Percentiles rank a stretch among this genome's conserved stretches.
Evolutionary conservation across 2,113 vertebrate genomes (phyloP).

Genomic region (Mormoops blainvillei): DNA sequence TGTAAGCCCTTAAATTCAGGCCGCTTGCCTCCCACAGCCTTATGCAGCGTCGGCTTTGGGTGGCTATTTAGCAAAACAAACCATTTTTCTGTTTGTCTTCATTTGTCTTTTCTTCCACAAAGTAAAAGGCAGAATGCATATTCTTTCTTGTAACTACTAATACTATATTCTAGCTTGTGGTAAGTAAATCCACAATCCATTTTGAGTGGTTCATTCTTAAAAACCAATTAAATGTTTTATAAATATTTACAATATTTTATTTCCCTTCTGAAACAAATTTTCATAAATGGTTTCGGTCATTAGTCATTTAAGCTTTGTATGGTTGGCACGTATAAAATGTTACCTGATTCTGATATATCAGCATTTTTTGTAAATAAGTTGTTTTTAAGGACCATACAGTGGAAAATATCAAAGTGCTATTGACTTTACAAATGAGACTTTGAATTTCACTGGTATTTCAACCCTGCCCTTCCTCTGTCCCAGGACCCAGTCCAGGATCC

Average conservation of each 20-base stretch:
- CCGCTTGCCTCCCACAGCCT: background rate
- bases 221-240: background rate
- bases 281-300: background rate
- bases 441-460: background rate
- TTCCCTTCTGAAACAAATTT: background rate
- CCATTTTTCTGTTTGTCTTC: background rate
- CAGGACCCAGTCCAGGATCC: too few species aligned
- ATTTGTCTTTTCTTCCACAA: background rate
- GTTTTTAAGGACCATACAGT: background rate
- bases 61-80: background rate
- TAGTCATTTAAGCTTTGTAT: background rate
- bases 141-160: background rate
- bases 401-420: background rate
- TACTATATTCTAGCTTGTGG: background rate
- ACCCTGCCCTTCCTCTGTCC: fast-evolving
- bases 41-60: background rate
- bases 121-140: background rate
- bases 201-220: background rate
- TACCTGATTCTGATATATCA: background rate
- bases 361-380: background rate
- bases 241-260: background rate
- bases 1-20: background rate
- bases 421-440: background rate
- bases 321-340: background rate
- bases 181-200: background rate